Percentiles rank a stretch among this genome's conserved stretches.
Conservation (phyloP, 2,113 vertebrate genomes). For the Machaerirhynchus nigripectus region DNA sequence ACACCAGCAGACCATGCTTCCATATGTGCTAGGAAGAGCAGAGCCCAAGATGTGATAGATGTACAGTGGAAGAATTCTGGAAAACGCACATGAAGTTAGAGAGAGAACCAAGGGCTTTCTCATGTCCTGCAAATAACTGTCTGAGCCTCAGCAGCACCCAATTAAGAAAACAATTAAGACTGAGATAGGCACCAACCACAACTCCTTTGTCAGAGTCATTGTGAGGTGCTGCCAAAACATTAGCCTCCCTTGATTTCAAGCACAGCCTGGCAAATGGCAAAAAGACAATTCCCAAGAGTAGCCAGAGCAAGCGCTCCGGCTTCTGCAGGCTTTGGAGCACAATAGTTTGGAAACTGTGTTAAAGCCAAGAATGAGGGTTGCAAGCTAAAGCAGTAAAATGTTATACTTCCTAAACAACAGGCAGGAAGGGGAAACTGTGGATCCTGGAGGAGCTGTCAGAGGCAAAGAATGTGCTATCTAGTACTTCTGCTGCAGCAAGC, state of each 20-base stretch:
- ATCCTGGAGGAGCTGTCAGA: background rate
- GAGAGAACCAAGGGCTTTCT: background rate
- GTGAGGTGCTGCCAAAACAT: background rate
- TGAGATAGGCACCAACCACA: background rate
- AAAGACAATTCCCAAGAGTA: background rate
- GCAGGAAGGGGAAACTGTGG: background rate
- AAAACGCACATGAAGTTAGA: background rate
- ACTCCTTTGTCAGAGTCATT: background rate
- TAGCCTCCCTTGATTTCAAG: background rate
- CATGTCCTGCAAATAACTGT: background rate
- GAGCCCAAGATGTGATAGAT: background rate
- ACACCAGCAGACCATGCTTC: background rate
- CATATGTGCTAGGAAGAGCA: background rate
- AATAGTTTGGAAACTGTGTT: background rate
- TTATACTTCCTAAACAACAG: background rate
- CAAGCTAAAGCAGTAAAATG: background rate
- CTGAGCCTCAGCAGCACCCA: background rate
- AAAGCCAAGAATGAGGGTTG: background rate
- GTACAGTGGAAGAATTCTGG: background rate
- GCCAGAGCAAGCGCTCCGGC: background rate
- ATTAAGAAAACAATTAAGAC: background rate
- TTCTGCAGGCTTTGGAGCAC: background rate
- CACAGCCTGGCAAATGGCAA: background rate
- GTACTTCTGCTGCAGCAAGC: background rate
- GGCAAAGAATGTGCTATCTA: fast-evolving